A percentile compares a stretch with the other conserved stretches of the same genome.
These are phyloP conservation scores for Penaeus indicus DNA, from an alignment of 1,140 invertebrate species.

Conservation along the genomic window DNA sequence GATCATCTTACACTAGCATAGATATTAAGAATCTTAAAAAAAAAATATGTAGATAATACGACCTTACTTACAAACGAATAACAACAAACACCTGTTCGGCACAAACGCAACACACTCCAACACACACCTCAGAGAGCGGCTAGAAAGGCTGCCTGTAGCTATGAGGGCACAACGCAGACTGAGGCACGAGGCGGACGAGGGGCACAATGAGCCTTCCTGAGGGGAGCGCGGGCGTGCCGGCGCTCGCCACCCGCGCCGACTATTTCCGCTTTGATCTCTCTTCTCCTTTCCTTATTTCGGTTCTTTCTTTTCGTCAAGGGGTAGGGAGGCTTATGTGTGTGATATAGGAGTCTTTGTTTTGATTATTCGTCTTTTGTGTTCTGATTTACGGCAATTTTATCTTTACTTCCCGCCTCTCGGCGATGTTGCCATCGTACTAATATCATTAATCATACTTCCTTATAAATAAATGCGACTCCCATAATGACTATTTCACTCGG, in stretches of 20 bases:
- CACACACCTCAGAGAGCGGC: conserved; percentile 55
- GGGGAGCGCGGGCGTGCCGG: neutral
- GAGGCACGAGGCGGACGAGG: neutral
- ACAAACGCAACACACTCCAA: conserved; percentile 43
- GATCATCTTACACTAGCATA: conserved; percentile 21
- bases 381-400: conserved; percentile 6
- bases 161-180: conserved; percentile 60
- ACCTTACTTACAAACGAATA: conserved; percentile 33
- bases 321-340: neutral
- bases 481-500: neutral
- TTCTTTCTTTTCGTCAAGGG: neutral
- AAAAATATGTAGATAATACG: conserved; percentile 2
- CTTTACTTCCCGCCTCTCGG: conserved; percentile 20
- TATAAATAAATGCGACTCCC: neutral
- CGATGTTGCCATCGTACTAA: conserved; percentile 9
- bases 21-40: neutral
- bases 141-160: conserved; percentile 56
- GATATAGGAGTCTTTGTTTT: neutral
- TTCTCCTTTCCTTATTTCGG: neutral
- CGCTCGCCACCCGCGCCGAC: neutral
- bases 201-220: conserved; percentile 7
- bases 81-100: conserved; percentile 49
- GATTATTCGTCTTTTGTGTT: neutral
- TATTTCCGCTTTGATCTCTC: neutral
- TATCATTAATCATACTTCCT: neutral